Percentiles rank a stretch among this genome's conserved stretches.
phyloP scores from a whole-genome alignment of 1,140 invertebrate species.

The Lasaia peninsularis region DNA sequence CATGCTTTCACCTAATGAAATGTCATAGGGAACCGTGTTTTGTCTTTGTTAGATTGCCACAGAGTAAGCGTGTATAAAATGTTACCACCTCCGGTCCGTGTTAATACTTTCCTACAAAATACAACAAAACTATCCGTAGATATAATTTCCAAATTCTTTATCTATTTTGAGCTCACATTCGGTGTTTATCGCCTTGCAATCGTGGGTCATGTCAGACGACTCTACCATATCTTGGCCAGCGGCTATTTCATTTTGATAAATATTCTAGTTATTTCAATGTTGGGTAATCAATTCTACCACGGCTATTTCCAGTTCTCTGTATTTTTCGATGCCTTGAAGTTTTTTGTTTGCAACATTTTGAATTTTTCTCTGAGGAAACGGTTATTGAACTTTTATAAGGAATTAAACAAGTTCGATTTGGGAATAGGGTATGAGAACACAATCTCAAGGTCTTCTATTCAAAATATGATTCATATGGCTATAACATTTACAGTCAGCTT shows the following conservation, averaged over 20 bases:
- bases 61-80: constrained; percentile 1
- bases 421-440: neutral
- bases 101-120: neutral
- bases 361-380: neutral
- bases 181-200: neutral
- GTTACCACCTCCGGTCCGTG: neutral
- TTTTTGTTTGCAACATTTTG: neutral
- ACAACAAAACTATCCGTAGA: neutral
- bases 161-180: neutral
- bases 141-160: constrained; percentile 13
- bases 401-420: neutral
- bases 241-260: neutral
- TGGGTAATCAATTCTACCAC: neutral
- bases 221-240: neutral
- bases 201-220: neutral
- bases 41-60: neutral
- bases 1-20: constrained; percentile 3
- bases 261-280: neutral
- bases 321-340: neutral
- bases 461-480: neutral
- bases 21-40: neutral
- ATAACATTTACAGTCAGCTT: neutral
- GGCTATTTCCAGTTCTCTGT: neutral
- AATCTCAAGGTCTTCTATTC: neutral
- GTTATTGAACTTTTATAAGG: constrained; percentile 9